Evolutionary conservation across 2,113 vertebrate species (phyloP).

Genomic region (Cricetomys ansorgei): DNA sequence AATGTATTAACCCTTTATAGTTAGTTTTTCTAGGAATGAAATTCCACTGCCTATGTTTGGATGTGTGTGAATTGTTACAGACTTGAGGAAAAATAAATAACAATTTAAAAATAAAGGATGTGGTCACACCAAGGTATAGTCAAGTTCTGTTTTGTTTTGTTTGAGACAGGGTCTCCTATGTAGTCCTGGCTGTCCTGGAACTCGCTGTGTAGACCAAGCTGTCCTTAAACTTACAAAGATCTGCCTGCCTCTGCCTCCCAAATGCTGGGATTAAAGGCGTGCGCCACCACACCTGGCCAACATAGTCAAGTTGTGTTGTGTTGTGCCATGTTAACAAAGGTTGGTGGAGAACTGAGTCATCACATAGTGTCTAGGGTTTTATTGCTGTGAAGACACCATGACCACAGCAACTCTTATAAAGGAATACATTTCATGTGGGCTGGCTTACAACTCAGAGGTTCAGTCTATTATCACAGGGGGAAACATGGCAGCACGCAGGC

Average conservation of each 20-base stretch:
- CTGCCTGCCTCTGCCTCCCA: neutral
- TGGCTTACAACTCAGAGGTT: too few species aligned
- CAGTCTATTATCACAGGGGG: too few species aligned
- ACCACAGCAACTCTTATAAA: too few species aligned
- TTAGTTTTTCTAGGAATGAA: constrained; percentile 66
- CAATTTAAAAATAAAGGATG: constrained; percentile 63
- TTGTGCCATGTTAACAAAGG: neutral
- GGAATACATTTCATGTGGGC: too few species aligned
- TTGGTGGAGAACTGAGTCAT: constrained; percentile 21
- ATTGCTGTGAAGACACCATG: too few species aligned
- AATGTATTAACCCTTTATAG: constrained; percentile 39
- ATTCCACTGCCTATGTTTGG: constrained; percentile 61
- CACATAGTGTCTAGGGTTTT: too few species aligned
- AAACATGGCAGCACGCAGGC: too few species aligned
- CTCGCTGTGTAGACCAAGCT: neutral
- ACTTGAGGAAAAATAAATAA: neutral
- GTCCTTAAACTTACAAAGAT: neutral
- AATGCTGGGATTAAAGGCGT: neutral
- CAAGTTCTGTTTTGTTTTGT: neutral
- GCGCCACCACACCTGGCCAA: neutral
- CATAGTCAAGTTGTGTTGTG: neutral
- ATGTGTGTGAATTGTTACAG: constrained; percentile 51
- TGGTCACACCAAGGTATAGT: constrained; percentile 28
- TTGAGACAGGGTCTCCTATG: neutral
- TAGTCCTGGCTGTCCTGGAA: neutral